Percentiles rank a stretch among this genome's conserved stretches.
Evolutionary conservation across 2,113 vertebrate species (phyloP).

Genomic region (Poeciliopsis turrubarensis): DNA sequence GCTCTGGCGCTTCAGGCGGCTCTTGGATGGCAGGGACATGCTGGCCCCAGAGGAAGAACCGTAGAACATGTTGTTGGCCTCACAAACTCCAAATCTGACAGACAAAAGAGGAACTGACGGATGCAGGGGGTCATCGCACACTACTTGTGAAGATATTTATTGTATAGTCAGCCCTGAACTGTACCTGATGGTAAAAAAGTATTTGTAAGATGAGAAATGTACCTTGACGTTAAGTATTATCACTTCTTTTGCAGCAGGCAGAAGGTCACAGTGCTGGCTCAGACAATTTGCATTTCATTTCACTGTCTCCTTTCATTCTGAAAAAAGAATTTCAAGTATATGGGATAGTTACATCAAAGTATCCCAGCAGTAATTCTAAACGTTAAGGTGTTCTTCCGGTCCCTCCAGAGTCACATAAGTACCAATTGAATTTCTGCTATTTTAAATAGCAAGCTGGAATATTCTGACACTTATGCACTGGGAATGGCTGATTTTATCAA

Average conservation of each 20-base stretch:
- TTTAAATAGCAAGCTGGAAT: too few relatives aligned
- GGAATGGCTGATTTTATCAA: too few relatives aligned
- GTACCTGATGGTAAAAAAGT: neutral
- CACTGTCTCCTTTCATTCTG: slow-evolving; percentile 49
- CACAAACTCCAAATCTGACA: slow-evolving; percentile 60
- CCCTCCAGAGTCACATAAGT: neutral
- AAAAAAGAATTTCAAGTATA: neutral
- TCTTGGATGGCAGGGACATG: slow-evolving; percentile 92
- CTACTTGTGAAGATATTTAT: neutral
- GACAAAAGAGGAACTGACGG: neutral
- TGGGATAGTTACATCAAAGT: neutral
- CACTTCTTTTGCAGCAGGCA: slow-evolving; percentile 18
- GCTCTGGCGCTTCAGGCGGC: slow-evolving; percentile 90
- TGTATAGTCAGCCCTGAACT: neutral
- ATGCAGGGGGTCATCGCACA: neutral
- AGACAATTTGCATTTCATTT: slow-evolving; percentile 34
- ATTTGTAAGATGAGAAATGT: slow-evolving; percentile 22
- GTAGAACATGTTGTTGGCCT: slow-evolving; percentile 86
- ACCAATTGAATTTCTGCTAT: too few relatives aligned
- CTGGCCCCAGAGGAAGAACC: slow-evolving; percentile 85
- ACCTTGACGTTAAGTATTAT: slow-evolving; percentile 47
- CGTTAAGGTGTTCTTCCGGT: neutral
- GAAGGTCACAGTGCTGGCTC: slow-evolving; percentile 23
- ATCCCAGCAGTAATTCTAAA: neutral
- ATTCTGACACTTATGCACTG: too few relatives aligned